Percentiles rank a stretch among this genome's conserved stretches.
Conservation (phyloP, 2,113 vertebrate species). For the Lamprotornis superbus region DNA sequence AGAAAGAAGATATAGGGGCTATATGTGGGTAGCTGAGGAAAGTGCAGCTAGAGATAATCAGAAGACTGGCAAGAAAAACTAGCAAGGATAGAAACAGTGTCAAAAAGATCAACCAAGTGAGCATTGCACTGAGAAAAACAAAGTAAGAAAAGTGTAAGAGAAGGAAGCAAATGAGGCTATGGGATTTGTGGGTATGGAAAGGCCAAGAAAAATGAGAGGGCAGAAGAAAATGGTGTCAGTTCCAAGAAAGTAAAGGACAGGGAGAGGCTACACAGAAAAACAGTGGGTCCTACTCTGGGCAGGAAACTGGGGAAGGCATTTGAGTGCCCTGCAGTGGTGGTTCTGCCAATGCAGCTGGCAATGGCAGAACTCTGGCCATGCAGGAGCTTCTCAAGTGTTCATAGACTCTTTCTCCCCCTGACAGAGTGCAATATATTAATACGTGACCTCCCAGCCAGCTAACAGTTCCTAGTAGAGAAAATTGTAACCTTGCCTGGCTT, state of each 20-base stretch:
- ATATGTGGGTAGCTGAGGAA: background rate
- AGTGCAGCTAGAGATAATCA: background rate
- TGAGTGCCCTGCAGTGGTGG: background rate
- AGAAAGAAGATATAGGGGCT: background rate
- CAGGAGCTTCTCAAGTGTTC: background rate
- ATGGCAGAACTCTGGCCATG: background rate
- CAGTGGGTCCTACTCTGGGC: background rate
- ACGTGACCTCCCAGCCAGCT: background rate
- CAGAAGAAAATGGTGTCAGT: background rate
- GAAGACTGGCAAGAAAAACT: background rate
- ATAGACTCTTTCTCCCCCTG: background rate
- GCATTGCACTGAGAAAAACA: background rate
- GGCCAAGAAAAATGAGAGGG: background rate
- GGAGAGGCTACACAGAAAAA: background rate
- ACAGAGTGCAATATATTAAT: background rate
- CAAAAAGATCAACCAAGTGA: background rate
- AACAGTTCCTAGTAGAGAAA: background rate
- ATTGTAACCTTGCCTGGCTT: background rate
- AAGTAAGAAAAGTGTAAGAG: background rate
- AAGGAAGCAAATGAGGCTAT: background rate
- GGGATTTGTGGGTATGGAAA: background rate
- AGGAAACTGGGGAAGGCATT: background rate
- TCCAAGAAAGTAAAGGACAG: background rate
- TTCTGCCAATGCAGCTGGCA: background rate
- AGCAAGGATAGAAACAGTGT: background rate